Base-by-base conservation (phyloP, 92 coral and sea anemone genomes). In the Pocillopora grandis region DNA sequence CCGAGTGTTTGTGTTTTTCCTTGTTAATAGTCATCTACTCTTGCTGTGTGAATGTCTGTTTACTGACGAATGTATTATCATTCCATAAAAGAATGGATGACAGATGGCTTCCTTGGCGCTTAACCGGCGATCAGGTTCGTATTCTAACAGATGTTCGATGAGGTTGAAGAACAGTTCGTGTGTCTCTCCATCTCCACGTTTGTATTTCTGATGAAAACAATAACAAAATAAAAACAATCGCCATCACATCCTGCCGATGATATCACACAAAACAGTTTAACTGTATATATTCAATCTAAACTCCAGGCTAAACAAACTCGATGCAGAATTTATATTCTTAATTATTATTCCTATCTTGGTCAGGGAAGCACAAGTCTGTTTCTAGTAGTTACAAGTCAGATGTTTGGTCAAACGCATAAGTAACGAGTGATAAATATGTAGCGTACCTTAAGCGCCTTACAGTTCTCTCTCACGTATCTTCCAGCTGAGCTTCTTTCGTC, bases 391-490 rank as follows among this genome's bases (percentile, higher is more conserved):
- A 42, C 52, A 42, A 3, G 5, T 42, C 52, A 42, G 52, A 42
- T 42, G 52, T 42, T 42, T 42, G 52, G 8, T 42, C 52, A 42
- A 7, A 42, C 52, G 8, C 8, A 59, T 16, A 7, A 12, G 14
- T 59, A 12, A 59, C 70, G 23, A n/a, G 11, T 10, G 27, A 66
- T n/a, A n/a, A 21, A 66, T 11, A 5, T 33, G 11, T 9, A 64
- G 4, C 19, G 14, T 88, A 97, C 99, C 93, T 87, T 93, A 42
- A 97, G 87, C 48, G 95, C 59, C 88, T 94, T 97, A 75, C 99
- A 97, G 78, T 97, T 97, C 10, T 92, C 97, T 84, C 98, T 88
- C 48, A 97, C 99, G 72, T 97, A 97, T 94, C 94, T 89, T 10
- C 98, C 99, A 79, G 95, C 94, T 42, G 97, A 94, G 27, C 91